phyloP scores from a whole-genome alignment of 2,113 vertebrate species.

The Myiozetetes cayanensis region DNA sequence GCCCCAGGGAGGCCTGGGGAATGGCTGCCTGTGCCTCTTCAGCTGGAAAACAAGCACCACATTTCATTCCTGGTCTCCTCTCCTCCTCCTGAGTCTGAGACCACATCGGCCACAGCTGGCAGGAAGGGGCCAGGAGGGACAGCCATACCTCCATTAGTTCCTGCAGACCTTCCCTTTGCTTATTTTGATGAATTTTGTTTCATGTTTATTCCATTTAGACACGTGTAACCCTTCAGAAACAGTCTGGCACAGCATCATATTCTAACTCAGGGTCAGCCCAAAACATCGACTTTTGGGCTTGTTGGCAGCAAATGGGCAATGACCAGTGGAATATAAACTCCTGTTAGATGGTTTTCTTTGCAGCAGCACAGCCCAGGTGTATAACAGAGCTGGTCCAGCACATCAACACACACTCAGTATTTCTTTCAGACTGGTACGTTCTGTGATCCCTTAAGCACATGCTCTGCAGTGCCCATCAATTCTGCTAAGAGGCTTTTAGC shows the following conservation, averaged over 20 bases:
- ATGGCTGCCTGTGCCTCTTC: background rate
- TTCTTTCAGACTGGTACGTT: background rate
- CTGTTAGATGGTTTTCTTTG: background rate
- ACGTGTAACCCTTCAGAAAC: background rate
- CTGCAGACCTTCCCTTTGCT: background rate
- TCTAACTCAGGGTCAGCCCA: background rate
- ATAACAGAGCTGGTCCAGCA: background rate
- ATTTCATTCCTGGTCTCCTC: background rate
- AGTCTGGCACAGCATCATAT: rapidly evolving
- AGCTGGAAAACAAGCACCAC: background rate
- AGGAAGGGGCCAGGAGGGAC: background rate
- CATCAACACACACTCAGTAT: background rate
- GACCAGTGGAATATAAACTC: background rate
- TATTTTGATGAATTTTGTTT: background rate
- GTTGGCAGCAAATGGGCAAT: background rate
- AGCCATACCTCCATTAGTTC: background rate
- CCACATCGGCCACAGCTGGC: background rate
- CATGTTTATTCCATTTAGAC: background rate
- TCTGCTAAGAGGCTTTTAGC: background rate
- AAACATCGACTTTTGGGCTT: background rate
- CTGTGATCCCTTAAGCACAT: background rate
- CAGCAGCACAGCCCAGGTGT: background rate
- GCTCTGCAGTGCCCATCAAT: background rate
- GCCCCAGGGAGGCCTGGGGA: background rate
- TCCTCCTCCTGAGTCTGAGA: background rate